These are phyloP conservation scores for Phaonia tiefii DNA, from an alignment of 2,888 invertebrate genomes.

Conservation along the genomic window DNA sequence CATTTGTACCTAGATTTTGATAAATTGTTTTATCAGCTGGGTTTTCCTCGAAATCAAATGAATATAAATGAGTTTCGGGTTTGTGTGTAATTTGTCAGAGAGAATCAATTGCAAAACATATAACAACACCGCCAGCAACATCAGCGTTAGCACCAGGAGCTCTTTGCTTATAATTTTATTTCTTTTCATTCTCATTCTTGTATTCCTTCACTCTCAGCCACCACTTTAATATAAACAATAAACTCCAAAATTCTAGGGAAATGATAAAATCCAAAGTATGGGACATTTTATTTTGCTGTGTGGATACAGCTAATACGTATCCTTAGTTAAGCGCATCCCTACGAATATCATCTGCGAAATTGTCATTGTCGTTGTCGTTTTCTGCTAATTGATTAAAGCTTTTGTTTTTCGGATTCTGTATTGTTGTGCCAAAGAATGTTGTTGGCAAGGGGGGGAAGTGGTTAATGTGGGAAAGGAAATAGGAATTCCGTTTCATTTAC, in stretches of 20 bases:
- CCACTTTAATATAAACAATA: conserved; percentile 2
- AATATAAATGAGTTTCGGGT: conserved; percentile 43
- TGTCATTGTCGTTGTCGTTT: conserved; percentile 12
- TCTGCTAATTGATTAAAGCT: conserved; percentile 46
- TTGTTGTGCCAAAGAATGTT: no score
- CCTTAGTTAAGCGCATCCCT: not conserved
- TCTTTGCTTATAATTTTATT: no score
- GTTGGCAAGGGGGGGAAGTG: no score
- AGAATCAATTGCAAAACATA: conserved; percentile 23
- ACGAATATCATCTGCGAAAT: not conserved
- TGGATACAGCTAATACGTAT: no score
- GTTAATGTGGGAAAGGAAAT: no score
- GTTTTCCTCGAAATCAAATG: conserved; percentile 29
- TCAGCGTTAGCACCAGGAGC: no score
- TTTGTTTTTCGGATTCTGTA: not conserved
- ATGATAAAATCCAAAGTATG: no score
- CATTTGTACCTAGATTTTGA: no score
- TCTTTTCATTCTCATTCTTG: no score
- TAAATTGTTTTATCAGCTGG: conserved; percentile 30
- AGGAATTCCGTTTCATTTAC: no score
- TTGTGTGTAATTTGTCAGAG: conserved; percentile 40
- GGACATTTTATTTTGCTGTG: no score
- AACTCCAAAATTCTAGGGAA: not conserved
- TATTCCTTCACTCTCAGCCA: not conserved
- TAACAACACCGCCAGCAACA: not conserved